These are phyloP conservation scores for Andricus quercusramuli DNA, from an alignment of 2,888 invertebrate genomes.

Conservation along the genomic window DNA sequence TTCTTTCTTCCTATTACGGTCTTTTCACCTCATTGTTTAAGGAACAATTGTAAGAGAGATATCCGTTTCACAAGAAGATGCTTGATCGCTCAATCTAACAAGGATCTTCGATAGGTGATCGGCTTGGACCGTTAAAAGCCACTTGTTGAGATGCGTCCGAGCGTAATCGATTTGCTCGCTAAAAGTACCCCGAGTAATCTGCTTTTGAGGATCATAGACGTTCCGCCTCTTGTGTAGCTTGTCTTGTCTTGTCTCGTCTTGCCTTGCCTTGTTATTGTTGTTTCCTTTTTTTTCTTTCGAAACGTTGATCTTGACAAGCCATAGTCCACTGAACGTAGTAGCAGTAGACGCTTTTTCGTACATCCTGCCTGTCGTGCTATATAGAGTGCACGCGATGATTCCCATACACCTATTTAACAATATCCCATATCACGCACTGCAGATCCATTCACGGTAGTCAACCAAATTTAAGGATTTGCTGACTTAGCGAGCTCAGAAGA, in stretches of 20 bases:
- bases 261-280: constrained; percentile 27
- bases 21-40: constrained; percentile 47
- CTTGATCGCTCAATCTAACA: constrained; percentile 63
- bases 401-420: too few species aligned
- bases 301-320: constrained; percentile 22
- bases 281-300: background rate
- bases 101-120: constrained; percentile 47
- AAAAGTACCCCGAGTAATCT: constrained; percentile 72
- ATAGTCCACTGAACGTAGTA: background rate
- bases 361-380: background rate
- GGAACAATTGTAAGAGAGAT: constrained; percentile 53
- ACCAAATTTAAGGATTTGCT: background rate
- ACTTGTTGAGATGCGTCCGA: constrained; percentile 74
- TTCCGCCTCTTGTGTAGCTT: constrained; percentile 55
- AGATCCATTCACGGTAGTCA: background rate
- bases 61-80: constrained; percentile 64
- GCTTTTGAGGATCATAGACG: constrained; percentile 71
- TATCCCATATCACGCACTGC: background rate
- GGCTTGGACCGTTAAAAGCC: constrained; percentile 68
- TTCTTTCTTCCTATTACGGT: constrained; percentile 29
- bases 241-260: too few species aligned
- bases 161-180: constrained; percentile 73
- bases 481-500: background rate
- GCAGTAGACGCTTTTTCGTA: background rate
- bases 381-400: background rate